phyloP scores from a whole-genome alignment of 2,113 vertebrate genomes.

The Chaetodon auriga region DNA sequence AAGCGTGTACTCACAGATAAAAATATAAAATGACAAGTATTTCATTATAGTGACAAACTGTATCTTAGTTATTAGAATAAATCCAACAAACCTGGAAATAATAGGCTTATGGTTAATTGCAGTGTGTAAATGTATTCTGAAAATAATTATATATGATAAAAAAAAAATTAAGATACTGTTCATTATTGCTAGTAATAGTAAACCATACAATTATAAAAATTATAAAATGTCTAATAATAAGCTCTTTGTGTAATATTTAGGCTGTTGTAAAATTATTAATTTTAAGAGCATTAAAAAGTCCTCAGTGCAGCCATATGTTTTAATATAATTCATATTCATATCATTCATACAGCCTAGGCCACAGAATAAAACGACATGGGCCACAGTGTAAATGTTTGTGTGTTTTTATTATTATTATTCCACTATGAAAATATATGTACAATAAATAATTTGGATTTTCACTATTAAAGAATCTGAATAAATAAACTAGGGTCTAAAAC shows the following conservation, averaged over 20 bases:
- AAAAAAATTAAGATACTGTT: background rate
- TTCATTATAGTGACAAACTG: background rate
- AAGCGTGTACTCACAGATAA: background rate
- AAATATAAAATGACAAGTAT: background rate
- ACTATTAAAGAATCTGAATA: slow-evolving; percentile 98
- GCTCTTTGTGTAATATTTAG: background rate
- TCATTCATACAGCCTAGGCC: background rate
- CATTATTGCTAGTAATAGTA: background rate
- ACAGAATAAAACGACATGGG: slow-evolving; percentile 69
- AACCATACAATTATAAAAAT: background rate
- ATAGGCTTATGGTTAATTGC: background rate
- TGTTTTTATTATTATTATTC: slow-evolving; percentile 86
- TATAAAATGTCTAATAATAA: background rate
- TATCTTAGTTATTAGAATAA: background rate
- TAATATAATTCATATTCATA: background rate
- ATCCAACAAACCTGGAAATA: background rate
- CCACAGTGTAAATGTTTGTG: slow-evolving; percentile 77
- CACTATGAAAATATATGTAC: slow-evolving; percentile 99
- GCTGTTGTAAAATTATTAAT: background rate
- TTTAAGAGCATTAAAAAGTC: background rate
- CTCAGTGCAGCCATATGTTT: background rate
- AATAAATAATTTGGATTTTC: slow-evolving; percentile 98
- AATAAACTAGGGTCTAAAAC: slow-evolving; percentile 96
- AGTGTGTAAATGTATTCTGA: background rate
- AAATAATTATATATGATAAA: too few species aligned